Base-by-base conservation (phyloP, 1,140 invertebrate species). In the Papilio aristodemus region DNA sequence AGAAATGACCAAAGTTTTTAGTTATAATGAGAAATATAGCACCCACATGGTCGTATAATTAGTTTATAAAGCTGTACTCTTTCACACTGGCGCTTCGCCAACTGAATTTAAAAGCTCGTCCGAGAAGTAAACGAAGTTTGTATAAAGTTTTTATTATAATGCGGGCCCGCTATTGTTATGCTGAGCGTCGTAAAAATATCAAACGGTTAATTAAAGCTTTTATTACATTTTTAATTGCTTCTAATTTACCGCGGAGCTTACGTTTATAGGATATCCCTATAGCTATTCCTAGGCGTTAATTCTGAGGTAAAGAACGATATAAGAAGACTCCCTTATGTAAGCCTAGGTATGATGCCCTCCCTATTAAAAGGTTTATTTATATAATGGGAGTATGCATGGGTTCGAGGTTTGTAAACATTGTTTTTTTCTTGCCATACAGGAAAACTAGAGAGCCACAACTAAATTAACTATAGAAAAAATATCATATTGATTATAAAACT, bases 61-160 rank as follows among this genome's bases (percentile, higher is more conserved):
- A 62, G 59, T 62, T 62, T 62, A 38, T 37, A 22, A 62, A 62
- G 36, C 32, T 37, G 62, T 64, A 41, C 39, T 62, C 14, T 62
- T 39, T 43, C 62, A 64, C 25, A 64, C 19, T 64, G 62, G 62
- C 62, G 62, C 62, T 41, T 14, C 19, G 62, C 62, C 62, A 64
- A 39, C 39, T 64, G 62, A 64, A 64, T 64, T 64, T 64, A 43
- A 64, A 64, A 64, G 17, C 62, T 64, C 38, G 46, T 58, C 25
- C 4, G 22, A 43, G 22, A 64, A 64, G 62, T 64, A 64, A 64
- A 64, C 13, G 37, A 36, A 64, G 62, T 64, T 64, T 27, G 13
- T 46, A 63, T 43, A 36, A 64, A 64, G 19, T 43, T 64, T 64
- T 64, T 25, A 64, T 64, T 64, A 64, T 64, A 43, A 64, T 64